Conservation (phyloP, 2,797 vertebrate species). For the Dermochelys coriacea region DNA sequence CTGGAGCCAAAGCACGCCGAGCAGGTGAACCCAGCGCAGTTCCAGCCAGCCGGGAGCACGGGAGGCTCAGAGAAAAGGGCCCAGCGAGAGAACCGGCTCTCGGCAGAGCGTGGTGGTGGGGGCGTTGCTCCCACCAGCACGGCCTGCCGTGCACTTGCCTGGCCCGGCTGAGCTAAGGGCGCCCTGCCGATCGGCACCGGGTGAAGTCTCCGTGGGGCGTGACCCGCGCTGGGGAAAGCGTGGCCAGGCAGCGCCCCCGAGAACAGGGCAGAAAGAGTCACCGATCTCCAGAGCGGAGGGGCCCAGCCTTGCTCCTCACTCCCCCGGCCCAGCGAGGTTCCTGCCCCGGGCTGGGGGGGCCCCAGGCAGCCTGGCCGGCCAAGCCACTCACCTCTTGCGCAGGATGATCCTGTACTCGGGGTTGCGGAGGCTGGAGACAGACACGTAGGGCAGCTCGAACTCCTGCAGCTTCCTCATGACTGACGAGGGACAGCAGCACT, state of each 20-base stretch:
- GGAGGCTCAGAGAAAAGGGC: no score
- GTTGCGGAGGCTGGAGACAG: conserved; percentile 93
- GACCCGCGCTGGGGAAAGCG: no score
- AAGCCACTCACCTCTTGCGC: conserved; percentile 90
- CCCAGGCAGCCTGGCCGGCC: background rate
- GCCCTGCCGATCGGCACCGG: no score
- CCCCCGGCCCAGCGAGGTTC: background rate
- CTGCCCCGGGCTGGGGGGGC: no score
- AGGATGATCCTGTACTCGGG: conserved; percentile 94
- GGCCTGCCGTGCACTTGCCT: background rate
- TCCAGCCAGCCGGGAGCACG: no score
- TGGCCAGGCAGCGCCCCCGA: background rate
- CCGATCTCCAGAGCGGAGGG: no score
- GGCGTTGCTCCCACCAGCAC: background rate
- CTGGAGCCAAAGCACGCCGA: background rate
- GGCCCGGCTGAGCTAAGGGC: no score
- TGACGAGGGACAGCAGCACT: conserved; percentile 51
- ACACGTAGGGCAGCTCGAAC: conserved; percentile 97
- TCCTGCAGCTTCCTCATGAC: conserved; percentile 98
- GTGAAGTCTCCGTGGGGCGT: background rate
- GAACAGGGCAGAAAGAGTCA: background rate
- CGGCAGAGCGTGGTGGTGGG: no score
- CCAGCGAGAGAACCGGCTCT: no score
- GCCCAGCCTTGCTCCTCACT: no score
- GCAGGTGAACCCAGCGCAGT: background rate